phyloP scores from a whole-genome alignment of 2,888 invertebrate species.

The Yponomeuta malinellus region DNA sequence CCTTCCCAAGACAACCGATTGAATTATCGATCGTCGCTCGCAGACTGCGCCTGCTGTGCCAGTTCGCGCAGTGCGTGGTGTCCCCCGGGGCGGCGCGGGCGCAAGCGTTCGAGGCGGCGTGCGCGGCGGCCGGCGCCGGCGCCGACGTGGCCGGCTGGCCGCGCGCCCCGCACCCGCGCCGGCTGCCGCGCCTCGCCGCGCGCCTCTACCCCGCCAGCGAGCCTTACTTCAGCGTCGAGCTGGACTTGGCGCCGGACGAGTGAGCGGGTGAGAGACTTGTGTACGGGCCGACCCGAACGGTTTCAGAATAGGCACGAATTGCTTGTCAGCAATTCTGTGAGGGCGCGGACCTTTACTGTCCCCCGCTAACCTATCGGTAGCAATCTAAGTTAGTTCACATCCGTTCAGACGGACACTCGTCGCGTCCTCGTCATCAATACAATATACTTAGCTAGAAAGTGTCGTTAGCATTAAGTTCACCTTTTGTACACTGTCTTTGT shows the following conservation, averaged over 20 bases:
- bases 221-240: constrained; percentile 40
- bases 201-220: constrained; percentile 38
- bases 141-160: constrained; percentile 40
- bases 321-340: too few relatives aligned
- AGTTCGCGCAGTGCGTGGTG: constrained; percentile 44
- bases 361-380: too few relatives aligned
- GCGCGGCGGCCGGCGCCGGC: constrained; percentile 26
- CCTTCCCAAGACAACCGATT: too few relatives aligned
- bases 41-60: constrained; percentile 54
- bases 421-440: too few relatives aligned
- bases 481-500: too few relatives aligned
- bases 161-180: constrained; percentile 25
- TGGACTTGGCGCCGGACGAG: constrained; percentile 26
- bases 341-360: too few relatives aligned
- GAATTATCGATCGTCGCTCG: neutral
- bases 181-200: constrained; percentile 41
- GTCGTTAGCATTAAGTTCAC: too few relatives aligned
- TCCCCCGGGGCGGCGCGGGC: constrained; percentile 27
- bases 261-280: neutral
- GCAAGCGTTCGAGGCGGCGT: constrained; percentile 39
- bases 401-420: too few relatives aligned
- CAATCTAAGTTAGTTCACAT: too few relatives aligned
- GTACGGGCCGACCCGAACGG: too few relatives aligned
- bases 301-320: too few relatives aligned
- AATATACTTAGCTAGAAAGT: too few relatives aligned